Conservation (phyloP, 2,797 vertebrate genomes). For the Cercopithecus diana region DNA sequence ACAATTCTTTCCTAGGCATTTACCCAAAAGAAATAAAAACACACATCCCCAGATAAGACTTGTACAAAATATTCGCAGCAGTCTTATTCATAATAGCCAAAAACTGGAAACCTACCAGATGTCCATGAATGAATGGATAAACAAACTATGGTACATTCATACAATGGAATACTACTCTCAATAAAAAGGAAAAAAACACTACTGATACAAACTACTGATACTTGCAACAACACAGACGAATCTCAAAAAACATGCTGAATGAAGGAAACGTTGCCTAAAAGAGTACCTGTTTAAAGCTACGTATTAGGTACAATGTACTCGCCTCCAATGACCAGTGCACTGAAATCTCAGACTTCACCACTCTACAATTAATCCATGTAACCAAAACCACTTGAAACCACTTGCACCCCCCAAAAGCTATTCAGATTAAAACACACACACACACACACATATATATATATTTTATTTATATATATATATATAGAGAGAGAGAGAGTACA, state of each 20-base stretch:
- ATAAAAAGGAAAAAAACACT: neutral
- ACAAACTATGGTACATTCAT: neutral
- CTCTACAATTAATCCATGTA: neutral
- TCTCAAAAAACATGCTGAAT: neutral
- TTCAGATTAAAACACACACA: neutral
- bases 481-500: fast-evolving
- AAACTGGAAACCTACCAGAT: slow-evolving; percentile 54
- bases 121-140: slow-evolving; percentile 23
- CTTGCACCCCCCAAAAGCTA: neutral
- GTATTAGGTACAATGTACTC: neutral
- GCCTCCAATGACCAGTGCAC: neutral
- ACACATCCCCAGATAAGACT: slow-evolving; percentile 4
- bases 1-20: slow-evolving; percentile 37
- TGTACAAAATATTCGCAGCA: slow-evolving; percentile 14
- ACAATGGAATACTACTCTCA: neutral
- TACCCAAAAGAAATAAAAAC: slow-evolving; percentile 48
- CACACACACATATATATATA: too few species aligned
- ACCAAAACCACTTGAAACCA: neutral
- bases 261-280: neutral
- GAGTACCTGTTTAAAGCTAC: neutral
- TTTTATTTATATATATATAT: fast-evolving
- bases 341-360: neutral
- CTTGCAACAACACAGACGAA: neutral
- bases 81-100: slow-evolving; percentile 29
- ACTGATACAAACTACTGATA: neutral